phyloP scores from a whole-genome alignment of 2,113 vertebrate genomes.

The Eudyptes chrysolophus region DNA sequence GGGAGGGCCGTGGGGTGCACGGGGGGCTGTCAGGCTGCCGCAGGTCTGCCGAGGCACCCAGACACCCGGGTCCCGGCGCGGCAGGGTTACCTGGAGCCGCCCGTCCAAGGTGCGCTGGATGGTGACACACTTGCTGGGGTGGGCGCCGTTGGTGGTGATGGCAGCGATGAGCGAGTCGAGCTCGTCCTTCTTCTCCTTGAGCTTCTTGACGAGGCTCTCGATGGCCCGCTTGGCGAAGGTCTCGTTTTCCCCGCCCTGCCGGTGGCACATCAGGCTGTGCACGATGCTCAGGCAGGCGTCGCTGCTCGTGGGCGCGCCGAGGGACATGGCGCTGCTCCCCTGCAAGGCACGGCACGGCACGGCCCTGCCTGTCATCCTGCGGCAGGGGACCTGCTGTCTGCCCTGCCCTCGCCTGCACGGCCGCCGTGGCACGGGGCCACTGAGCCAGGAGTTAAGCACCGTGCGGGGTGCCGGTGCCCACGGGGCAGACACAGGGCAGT shows the following conservation, averaged over 20 bases:
- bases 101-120: conserved; percentile 85
- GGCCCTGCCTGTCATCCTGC: not conserved
- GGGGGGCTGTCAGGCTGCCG: not conserved
- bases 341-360: not conserved
- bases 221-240: conserved; percentile 82
- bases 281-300: conserved; percentile 85
- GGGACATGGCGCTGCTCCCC: conserved; percentile 49
- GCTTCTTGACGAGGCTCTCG: conserved; percentile 79
- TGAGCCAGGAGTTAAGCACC: not conserved
- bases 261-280: conserved; percentile 86
- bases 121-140: conserved; percentile 85
- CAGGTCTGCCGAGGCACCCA: too few species aligned
- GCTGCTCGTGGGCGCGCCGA: conserved; percentile 75
- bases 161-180: conserved; percentile 82
- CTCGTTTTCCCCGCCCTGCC: conserved; percentile 84
- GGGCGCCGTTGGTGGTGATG: conserved; percentile 82
- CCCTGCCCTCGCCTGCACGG: not conserved
- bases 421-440: not conserved
- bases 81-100: conserved; percentile 74
- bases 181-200: conserved; percentile 83
- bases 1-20: not conserved
- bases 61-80: accelerated
- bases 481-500: not conserved
- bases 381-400: not conserved
- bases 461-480: accelerated